Evolutionary conservation across 2,888 invertebrate genomes (phyloP).

Genomic region (Chymomyza fuscimana): DNA sequence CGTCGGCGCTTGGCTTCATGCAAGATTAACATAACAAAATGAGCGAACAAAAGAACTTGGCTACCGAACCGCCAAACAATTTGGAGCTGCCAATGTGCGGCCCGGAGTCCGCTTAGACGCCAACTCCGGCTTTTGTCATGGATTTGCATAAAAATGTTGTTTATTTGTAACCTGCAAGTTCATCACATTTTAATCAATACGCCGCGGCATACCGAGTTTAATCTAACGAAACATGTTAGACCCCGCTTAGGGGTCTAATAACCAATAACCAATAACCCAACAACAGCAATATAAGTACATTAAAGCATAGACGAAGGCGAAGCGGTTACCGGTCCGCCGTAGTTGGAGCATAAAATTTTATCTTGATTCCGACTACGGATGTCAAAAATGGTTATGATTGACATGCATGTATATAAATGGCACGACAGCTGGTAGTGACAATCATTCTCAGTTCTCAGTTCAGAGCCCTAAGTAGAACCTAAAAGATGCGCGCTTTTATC

Average conservation of each 20-base stretch:
- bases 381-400: constrained; percentile 56
- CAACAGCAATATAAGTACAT: constrained; percentile 3
- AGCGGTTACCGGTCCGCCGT: background rate
- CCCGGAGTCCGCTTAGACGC: background rate
- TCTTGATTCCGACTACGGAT: constrained; percentile 56
- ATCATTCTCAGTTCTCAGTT: constrained; percentile 66
- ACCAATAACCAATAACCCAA: background rate
- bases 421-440: constrained; percentile 33
- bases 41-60: constrained; percentile 68
- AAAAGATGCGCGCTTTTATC: constrained; percentile 63
- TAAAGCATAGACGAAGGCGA: background rate
- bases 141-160: constrained; percentile 69
- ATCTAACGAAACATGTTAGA: constrained; percentile 60
- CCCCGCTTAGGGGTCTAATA: constrained; percentile 41
- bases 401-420: constrained; percentile 63
- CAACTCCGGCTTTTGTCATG: constrained; percentile 5
- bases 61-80: constrained; percentile 69
- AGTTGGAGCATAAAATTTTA: constrained; percentile 31
- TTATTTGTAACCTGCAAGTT: constrained; percentile 62
- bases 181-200: constrained; percentile 67
- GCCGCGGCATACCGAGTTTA: constrained; percentile 33
- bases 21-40: constrained; percentile 75
- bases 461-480: constrained; percentile 62
- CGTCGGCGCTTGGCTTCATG: constrained; percentile 12
- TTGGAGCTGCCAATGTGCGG: constrained; percentile 45